Percentiles rank a stretch among this genome's conserved stretches.
Conservation (phyloP, 2,888 invertebrate species). For the Euphydryas editha region DNA sequence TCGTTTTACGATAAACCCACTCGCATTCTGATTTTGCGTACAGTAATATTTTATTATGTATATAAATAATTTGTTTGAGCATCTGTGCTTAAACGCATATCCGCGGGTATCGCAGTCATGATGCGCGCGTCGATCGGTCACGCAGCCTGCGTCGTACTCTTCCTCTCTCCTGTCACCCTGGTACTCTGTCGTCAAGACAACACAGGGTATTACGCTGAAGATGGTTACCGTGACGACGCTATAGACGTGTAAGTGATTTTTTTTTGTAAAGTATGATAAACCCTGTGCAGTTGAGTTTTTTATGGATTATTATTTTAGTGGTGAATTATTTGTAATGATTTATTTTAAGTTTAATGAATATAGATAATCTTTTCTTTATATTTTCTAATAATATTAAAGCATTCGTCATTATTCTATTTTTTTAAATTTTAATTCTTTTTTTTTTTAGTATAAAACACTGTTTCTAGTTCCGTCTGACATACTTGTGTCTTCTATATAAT, state of each 20-base stretch:
- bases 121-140: constrained; percentile 74
- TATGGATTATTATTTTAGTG: neutral
- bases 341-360: neutral
- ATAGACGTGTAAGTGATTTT: constrained; percentile 75
- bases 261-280: constrained; percentile 45
- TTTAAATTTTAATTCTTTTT: no score
- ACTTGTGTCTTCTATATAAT: no score
- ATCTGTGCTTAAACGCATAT: constrained; percentile 70
- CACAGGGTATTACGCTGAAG: constrained; percentile 70
- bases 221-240: constrained; percentile 69
- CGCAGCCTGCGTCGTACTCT: constrained; percentile 64
- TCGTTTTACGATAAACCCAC: constrained; percentile 38
- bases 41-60: constrained; percentile 24
- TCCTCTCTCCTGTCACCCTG: constrained; percentile 63
- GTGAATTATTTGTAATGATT: neutral
- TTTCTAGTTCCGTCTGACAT: no score
- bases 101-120: constrained; percentile 70
- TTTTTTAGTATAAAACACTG: no score
- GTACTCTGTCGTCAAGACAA: constrained; percentile 65
- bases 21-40: constrained; percentile 27
- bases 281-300: constrained; percentile 4
- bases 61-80: constrained; percentile 59
- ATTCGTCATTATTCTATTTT: no score
- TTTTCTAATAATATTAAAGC: no score
- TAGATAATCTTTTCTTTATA: neutral